These are phyloP conservation scores for Apotomis turbidana DNA, from an alignment of 2,888 invertebrate genomes.

Conservation along the genomic window DNA sequence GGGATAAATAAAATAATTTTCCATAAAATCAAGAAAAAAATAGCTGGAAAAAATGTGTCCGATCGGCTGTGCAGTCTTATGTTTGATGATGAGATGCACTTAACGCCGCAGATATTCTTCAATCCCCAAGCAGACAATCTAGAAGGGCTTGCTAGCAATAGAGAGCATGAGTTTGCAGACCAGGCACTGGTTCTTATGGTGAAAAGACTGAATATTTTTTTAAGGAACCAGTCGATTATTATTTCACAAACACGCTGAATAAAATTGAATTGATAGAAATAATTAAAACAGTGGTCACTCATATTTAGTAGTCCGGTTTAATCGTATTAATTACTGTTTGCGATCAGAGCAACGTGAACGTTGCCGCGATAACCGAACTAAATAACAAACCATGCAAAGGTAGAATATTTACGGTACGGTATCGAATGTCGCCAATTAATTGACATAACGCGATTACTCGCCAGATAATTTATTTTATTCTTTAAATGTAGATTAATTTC, in stretches of 20 bases:
- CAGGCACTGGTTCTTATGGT: neutral
- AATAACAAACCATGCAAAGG: constrained; percentile 20
- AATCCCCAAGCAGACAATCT: neutral
- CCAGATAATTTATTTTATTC: constrained; percentile 1
- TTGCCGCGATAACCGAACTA: constrained; percentile 27
- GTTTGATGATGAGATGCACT: neutral
- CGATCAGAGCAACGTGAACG: constrained; percentile 38
- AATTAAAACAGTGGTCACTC: neutral
- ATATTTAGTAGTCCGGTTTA: constrained; percentile 29
- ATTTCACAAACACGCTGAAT: neutral
- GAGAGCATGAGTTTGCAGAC: neutral
- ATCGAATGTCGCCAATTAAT: constrained; percentile 28
- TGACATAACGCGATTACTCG: neutral
- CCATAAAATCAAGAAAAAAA: neutral
- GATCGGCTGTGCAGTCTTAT: neutral
- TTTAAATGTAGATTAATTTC: neutral
- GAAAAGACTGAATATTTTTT: neutral
- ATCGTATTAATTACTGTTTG: constrained; percentile 42
- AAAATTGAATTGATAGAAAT: neutral
- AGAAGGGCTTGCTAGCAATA: neutral
- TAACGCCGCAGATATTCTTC: neutral
- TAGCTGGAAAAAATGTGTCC: neutral
- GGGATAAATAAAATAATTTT: neutral
- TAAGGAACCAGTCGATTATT: neutral
- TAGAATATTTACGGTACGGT: constrained; percentile 17